Percentiles rank a stretch among this genome's conserved stretches.
These are phyloP conservation scores for Zootermopsis nevadensis DNA, from an alignment of 2,888 invertebrate genomes.

Conservation along the genomic window DNA sequence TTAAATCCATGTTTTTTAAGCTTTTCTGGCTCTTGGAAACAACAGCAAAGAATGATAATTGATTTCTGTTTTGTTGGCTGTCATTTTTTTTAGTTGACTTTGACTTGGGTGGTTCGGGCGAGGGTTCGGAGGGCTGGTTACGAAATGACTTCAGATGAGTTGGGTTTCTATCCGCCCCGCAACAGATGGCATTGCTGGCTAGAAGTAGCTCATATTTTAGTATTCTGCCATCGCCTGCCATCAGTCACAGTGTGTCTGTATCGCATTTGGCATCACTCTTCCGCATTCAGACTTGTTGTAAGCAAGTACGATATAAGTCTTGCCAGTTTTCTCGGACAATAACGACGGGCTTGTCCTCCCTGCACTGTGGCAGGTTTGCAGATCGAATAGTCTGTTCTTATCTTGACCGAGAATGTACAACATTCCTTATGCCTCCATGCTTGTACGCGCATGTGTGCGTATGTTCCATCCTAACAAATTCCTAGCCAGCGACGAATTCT, in stretches of 20 bases:
- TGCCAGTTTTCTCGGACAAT: background rate
- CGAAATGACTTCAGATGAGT: slow-evolving; percentile 23
- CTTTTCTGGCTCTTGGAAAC: background rate
- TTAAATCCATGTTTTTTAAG: background rate
- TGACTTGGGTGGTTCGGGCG: slow-evolving; percentile 4
- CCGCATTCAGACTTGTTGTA: background rate
- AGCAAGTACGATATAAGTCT: slow-evolving; percentile 25
- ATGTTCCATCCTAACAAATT: no score
- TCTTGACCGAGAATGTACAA: no score
- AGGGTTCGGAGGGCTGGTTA: slow-evolving; percentile 11
- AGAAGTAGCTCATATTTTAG: slow-evolving; percentile 32
- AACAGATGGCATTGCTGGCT: slow-evolving; percentile 40
- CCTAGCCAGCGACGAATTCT: no score
- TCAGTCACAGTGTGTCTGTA: slow-evolving; percentile 38
- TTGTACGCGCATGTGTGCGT: no score
- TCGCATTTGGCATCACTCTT: slow-evolving; percentile 37
- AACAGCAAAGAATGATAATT: background rate
- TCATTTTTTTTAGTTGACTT: background rate
- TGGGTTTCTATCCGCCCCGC: slow-evolving; percentile 6
- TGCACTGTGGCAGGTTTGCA: no score
- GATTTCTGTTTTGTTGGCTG: background rate
- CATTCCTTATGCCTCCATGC: no score
- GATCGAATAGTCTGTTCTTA: no score
- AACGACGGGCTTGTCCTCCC: no score
- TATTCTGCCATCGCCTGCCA: slow-evolving; percentile 34